phyloP scores from a whole-genome alignment of 2,888 invertebrate genomes.

The Hydropsyche betteni region DNA sequence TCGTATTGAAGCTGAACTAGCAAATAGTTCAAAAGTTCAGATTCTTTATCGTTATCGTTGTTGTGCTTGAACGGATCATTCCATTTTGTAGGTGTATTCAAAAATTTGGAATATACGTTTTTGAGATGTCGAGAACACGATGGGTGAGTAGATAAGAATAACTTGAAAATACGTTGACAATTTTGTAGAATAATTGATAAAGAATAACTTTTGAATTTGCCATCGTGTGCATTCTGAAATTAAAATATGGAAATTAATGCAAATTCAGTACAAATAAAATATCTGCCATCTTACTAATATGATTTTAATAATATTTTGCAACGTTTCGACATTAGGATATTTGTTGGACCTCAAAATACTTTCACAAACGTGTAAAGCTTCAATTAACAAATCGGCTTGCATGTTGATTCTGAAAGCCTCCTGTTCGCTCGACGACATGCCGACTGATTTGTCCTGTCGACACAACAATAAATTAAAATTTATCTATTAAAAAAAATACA shows the following conservation, averaged over 20 bases:
- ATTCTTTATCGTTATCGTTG: constrained; percentile 46
- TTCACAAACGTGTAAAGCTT: constrained; percentile 61
- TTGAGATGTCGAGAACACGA: constrained; percentile 59
- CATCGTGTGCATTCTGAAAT: constrained; percentile 64
- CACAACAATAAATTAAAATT: neutral
- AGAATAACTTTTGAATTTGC: constrained; percentile 56
- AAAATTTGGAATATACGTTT: constrained; percentile 59
- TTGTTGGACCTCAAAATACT: constrained; percentile 58
- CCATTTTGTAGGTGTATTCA: constrained; percentile 46
- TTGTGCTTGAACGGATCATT: neutral
- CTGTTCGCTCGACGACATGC: neutral
- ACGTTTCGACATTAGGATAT: constrained; percentile 59
- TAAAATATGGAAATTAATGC: neutral
- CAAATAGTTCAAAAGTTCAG: constrained; percentile 61
- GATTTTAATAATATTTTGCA: constrained; percentile 61
- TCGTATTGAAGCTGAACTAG: constrained; percentile 61
- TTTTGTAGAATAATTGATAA: constrained; percentile 57
- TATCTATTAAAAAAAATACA: neutral
- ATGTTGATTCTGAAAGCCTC: constrained; percentile 60
- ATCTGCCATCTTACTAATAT: constrained; percentile 57
- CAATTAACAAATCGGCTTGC: constrained; percentile 60
- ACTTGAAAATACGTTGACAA: constrained; percentile 59
- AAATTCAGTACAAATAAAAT: constrained; percentile 43
- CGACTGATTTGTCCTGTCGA: neutral
- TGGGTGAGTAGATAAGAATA: constrained; percentile 60